Evolutionary conservation across 2,888 invertebrate genomes (phyloP).

Genomic region (Erannis defoliaria): DNA sequence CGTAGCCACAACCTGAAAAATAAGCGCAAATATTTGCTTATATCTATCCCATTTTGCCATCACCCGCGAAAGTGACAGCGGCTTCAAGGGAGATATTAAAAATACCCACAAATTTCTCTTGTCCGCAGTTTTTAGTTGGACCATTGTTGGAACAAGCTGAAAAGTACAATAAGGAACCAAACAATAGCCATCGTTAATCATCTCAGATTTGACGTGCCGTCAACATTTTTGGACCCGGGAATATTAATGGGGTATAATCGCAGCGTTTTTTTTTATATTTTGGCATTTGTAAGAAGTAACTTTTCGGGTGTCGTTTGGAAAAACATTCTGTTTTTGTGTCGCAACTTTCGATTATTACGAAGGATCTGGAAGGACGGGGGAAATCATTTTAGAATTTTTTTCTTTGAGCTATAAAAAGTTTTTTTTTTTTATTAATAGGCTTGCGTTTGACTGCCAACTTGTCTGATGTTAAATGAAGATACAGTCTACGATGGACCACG

Average conservation of each 20-base stretch:
- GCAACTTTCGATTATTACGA: slow-evolving; percentile 22
- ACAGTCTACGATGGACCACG: too few relatives aligned
- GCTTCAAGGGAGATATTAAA: slow-evolving; percentile 66
- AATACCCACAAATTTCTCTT: slow-evolving; percentile 59
- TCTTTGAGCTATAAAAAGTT: not conserved
- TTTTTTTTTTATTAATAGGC: too few relatives aligned
- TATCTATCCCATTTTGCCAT: slow-evolving; percentile 64
- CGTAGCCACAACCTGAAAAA: slow-evolving; percentile 31
- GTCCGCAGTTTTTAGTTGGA: slow-evolving; percentile 61
- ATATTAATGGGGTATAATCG: slow-evolving; percentile 47
- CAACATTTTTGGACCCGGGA: slow-evolving; percentile 52
- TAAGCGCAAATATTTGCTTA: slow-evolving; percentile 55
- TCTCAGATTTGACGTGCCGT: slow-evolving; percentile 70
- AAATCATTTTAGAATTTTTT: slow-evolving; percentile 13
- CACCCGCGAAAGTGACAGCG: slow-evolving; percentile 61
- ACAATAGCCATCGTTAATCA: slow-evolving; percentile 73
- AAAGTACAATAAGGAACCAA: slow-evolving; percentile 65
- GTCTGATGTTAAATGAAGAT: too few relatives aligned
- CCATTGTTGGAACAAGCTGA: slow-evolving; percentile 55
- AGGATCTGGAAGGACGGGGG: not conserved
- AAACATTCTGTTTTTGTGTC: slow-evolving; percentile 24
- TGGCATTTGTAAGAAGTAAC: slow-evolving; percentile 29
- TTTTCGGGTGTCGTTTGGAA: slow-evolving; percentile 16
- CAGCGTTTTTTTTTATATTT: slow-evolving; percentile 34
- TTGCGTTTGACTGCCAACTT: too few relatives aligned